A percentile compares a stretch with the other conserved stretches of the same genome.
phyloP scores from a whole-genome alignment of 2,797 vertebrate species.

The Eulemur coronatus region DNA sequence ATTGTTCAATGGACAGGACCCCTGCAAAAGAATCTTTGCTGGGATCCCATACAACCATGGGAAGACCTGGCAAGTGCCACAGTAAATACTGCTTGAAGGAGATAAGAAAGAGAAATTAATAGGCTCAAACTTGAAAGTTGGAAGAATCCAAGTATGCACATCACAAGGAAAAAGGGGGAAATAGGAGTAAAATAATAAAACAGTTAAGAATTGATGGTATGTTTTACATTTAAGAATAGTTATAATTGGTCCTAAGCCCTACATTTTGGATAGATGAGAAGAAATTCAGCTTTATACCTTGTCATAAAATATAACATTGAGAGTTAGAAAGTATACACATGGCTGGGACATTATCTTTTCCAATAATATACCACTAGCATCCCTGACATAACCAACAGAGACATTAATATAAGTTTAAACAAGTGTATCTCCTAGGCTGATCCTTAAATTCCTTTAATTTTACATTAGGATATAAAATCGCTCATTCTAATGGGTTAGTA shows the following conservation, averaged over 20 bases:
- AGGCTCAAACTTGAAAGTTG: neutral
- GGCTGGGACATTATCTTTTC: neutral
- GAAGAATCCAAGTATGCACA: neutral
- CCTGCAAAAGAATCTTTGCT: neutral
- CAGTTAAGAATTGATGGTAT: neutral
- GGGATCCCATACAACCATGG: neutral
- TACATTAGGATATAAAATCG: slow-evolving; percentile 64
- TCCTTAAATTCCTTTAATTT: slow-evolving; percentile 69
- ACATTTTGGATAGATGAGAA: neutral
- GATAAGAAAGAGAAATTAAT: neutral
- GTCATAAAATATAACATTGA: slow-evolving; percentile 26
- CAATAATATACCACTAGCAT: neutral
- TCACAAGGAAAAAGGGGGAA: neutral
- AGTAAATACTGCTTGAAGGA: neutral
- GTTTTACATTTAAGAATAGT: neutral
- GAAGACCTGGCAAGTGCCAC: neutral
- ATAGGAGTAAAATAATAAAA: neutral
- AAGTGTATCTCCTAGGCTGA: slow-evolving; percentile 51
- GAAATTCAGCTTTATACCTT: neutral
- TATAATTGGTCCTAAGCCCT: neutral
- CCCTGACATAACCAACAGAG: neutral
- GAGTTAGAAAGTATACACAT: neutral
- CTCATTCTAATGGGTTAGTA: slow-evolving; percentile 69
- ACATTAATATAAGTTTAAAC: slow-evolving; percentile 46
- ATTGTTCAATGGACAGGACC: neutral